phyloP scores from a whole-genome alignment of 2,113 vertebrate species.

The Crotalus horridus region DNA sequence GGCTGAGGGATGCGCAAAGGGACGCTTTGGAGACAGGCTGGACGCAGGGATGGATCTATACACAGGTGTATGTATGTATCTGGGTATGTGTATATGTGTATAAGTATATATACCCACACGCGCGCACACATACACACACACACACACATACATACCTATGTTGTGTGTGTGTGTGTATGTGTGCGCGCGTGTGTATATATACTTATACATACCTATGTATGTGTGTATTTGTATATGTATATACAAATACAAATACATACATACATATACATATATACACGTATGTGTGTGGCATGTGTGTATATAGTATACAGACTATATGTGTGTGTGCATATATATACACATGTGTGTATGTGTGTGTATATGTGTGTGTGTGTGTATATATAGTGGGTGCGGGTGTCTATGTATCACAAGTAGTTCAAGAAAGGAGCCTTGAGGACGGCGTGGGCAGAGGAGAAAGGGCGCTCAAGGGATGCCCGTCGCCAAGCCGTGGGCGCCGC shows the following conservation, averaged over 20 bases:
- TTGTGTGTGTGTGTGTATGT: too few species aligned
- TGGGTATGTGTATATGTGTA: not conserved
- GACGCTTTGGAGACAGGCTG: not conserved
- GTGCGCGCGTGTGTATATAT: too few species aligned
- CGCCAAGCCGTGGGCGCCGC: not conserved
- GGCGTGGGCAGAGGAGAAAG: not conserved
- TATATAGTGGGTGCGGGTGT: too few species aligned
- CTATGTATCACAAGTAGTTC: not conserved
- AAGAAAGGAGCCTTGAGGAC: not conserved
- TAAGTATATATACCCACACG: too few species aligned
- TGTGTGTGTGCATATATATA: not conserved
- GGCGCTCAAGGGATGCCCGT: not conserved
- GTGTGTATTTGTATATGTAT: too few species aligned
- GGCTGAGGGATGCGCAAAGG: not conserved
- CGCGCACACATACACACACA: too few species aligned
- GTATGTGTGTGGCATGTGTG: too few species aligned
- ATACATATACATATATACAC: too few species aligned
- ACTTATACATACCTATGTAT: too few species aligned
- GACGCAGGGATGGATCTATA: not conserved
- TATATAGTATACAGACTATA: too few species aligned
- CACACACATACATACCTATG: rapidly evolving
- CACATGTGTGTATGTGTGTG: rapidly evolving
- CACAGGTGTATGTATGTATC: not conserved
- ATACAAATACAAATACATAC: too few species aligned
- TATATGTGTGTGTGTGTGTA: too few species aligned